Conservation (phyloP, 2,797 vertebrate species). For the Sebastiscus tertius region DNA sequence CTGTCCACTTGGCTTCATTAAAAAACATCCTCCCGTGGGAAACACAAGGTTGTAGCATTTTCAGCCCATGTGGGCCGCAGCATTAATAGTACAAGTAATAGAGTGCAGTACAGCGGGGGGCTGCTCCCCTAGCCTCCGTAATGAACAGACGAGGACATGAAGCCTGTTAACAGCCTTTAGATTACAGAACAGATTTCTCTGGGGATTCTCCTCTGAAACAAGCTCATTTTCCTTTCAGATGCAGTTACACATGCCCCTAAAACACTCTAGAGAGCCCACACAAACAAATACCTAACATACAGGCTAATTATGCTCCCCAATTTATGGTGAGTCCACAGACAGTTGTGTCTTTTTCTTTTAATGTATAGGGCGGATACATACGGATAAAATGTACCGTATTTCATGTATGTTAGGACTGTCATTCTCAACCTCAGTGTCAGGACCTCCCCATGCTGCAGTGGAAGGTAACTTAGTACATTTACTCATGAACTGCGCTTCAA, state of each 20-base stretch:
- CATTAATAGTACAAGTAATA: slow-evolving; percentile 37
- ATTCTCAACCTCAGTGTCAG: not conserved
- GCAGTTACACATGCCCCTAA: slow-evolving; percentile 37
- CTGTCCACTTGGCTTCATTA: slow-evolving; percentile 64
- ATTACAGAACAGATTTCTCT: slow-evolving; percentile 67
- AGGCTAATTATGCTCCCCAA: slow-evolving; percentile 16
- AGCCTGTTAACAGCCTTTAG: slow-evolving; percentile 54
- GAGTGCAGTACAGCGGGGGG: slow-evolving; percentile 15
- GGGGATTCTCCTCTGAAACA: slow-evolving; percentile 52
- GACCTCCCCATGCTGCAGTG: not conserved
- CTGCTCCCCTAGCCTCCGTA: slow-evolving; percentile 33
- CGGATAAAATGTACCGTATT: not conserved
- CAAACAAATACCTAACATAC: slow-evolving; percentile 39
- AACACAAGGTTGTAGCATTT: slow-evolving; percentile 32
- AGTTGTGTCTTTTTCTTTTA: not conserved
- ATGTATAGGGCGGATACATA: not conserved
- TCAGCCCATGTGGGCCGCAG: slow-evolving; percentile 28
- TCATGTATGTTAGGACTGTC: not conserved
- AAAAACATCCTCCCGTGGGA: slow-evolving; percentile 44
- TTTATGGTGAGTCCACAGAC: not conserved
- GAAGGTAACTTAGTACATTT: not conserved
- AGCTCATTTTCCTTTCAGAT: slow-evolving; percentile 39
- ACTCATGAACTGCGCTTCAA: not conserved
- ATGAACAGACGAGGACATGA: slow-evolving; percentile 53
- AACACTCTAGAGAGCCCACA: slow-evolving; percentile 31